phyloP scores from a whole-genome alignment of 2,888 invertebrate genomes.

The Gortyna flavago region DNA sequence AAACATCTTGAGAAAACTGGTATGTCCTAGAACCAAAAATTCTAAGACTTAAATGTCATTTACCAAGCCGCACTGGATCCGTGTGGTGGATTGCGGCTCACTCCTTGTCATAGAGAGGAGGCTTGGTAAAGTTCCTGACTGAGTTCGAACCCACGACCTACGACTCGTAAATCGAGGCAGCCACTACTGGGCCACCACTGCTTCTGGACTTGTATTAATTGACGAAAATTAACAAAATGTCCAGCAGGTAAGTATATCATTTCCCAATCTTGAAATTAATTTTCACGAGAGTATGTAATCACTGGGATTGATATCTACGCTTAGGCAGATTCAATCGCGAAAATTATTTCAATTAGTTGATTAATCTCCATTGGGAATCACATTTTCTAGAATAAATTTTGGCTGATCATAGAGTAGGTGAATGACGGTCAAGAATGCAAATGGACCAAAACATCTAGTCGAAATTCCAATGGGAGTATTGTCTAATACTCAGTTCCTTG shows the following conservation, averaged over 20 bases:
- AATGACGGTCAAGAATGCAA: not conserved
- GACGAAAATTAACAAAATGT: not conserved
- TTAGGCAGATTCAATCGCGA: conserved; percentile 19
- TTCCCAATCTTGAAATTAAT: conserved; percentile 31
- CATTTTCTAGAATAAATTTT: conserved; percentile 6
- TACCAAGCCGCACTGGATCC: no score
- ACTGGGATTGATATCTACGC: conserved; percentile 24
- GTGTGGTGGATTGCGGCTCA: no score
- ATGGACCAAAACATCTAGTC: not conserved
- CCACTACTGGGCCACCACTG: not conserved
- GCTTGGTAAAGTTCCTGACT: no score
- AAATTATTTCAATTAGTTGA: conserved; percentile 31
- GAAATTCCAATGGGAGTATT: no score
- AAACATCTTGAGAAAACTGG: no score
- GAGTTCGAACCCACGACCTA: not conserved
- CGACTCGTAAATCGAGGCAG: no score
- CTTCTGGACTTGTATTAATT: not conserved
- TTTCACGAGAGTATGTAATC: conserved; percentile 17
- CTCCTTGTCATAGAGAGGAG: no score
- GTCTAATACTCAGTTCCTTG: no score
- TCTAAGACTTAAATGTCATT: no score
- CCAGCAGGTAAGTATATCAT: not conserved
- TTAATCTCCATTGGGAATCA: conserved; percentile 15
- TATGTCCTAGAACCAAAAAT: no score
- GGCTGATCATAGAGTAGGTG: not conserved